A percentile compares a stretch with the other conserved stretches of the same genome.
Conservation (phyloP, 1,140 invertebrate genomes). For the Helicoverpa zea region DNA sequence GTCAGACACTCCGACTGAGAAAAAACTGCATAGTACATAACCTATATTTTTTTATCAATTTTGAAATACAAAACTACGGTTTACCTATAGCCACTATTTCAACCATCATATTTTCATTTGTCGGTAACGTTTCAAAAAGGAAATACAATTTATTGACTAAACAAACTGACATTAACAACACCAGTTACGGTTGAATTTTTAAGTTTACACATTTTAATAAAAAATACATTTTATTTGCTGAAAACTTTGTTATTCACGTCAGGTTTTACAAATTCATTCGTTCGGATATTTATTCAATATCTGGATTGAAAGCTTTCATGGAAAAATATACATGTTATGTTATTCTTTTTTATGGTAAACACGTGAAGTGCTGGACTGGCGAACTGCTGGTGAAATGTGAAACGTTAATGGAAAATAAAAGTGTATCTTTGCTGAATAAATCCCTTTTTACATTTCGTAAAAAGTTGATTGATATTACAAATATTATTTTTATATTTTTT, state of each 20-base stretch:
- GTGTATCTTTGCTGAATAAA: too few species aligned
- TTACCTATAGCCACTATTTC: too few species aligned
- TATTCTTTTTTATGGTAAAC: slow-evolving; percentile 6
- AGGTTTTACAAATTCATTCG: slow-evolving; percentile 44
- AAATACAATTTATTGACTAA: not conserved
- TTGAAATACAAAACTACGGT: too few species aligned
- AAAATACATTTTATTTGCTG: slow-evolving; percentile 32
- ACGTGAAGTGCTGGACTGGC: not conserved
- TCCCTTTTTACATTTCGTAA: too few species aligned
- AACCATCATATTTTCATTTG: too few species aligned
- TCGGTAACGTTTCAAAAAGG: too few species aligned
- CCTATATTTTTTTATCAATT: too few species aligned
- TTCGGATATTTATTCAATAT: slow-evolving; percentile 21
- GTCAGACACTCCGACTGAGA: too few species aligned
- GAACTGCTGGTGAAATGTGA: slow-evolving; percentile 28
- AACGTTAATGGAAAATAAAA: not conserved
- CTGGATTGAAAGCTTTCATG: not conserved
- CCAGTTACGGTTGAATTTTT: slow-evolving; percentile 4
- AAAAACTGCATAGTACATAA: too few species aligned
- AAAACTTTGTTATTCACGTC: slow-evolving; percentile 23
- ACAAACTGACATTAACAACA: slow-evolving; percentile 5
- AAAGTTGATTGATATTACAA: too few species aligned
- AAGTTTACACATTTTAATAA: slow-evolving; percentile 2
- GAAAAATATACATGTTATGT: not conserved
- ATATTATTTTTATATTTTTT: too few species aligned